phyloP scores from a whole-genome alignment of 2,797 vertebrate species.

The Peromyscus eremicus region DNA sequence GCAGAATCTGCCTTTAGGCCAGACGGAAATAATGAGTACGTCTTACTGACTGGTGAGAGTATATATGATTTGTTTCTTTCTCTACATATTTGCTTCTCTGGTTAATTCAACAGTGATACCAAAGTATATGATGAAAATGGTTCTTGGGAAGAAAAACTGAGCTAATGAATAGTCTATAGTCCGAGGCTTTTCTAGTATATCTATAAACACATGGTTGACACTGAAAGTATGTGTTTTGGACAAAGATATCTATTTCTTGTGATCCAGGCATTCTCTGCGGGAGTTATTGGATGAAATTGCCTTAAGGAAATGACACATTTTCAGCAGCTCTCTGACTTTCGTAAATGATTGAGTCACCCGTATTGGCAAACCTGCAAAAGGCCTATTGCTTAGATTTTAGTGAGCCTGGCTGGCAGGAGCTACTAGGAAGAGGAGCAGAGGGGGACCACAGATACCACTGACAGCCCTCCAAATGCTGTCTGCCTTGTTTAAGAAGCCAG shows the following conservation, averaged over 20 bases:
- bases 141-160: neutral
- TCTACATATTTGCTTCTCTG: neutral
- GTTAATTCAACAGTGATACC: conserved; percentile 23
- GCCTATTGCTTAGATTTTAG: neutral
- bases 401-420: neutral
- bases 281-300: neutral
- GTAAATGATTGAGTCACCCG: neutral
- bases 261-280: neutral
- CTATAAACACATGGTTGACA: neutral
- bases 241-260: conserved; percentile 12
- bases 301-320: conserved; percentile 21
- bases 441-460: neutral
- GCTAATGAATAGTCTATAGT: neutral
- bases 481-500: neutral
- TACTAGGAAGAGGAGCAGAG: neutral
- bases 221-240: neutral
- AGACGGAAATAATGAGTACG: neutral
- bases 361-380: neutral
- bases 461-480: neutral
- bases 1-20: neutral
- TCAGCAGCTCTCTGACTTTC: conserved; percentile 22
- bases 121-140: neutral
- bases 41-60: neutral
- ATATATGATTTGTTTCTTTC: neutral
- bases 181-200: neutral